Evolutionary conservation across 2,888 invertebrate genomes (phyloP), one percentile per base, ranked within the genome.

Genomic region (Eutolmus rufibarbis): DNA sequence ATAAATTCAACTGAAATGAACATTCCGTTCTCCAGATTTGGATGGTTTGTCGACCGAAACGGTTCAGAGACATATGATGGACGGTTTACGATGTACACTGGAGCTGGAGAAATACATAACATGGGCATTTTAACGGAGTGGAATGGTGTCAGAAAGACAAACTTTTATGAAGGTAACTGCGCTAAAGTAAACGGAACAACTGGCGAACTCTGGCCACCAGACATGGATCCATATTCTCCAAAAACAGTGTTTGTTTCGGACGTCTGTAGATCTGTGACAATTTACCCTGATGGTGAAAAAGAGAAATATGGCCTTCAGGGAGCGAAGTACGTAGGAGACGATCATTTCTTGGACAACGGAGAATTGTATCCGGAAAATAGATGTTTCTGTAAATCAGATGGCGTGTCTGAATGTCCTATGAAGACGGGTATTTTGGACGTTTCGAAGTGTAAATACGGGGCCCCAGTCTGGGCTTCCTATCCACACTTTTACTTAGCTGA

Each of bases 1-100:
- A 96, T 57, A 92, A 95, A 89, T 90, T 95, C 34, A 92, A 79
- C 91, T 0, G 89, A 89, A 88, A 91, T 92, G 46, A 89, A 93
- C 1, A 94, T 97, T 89, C 96, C 96, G 0, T 96, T 94, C 90
- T 95, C 94, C 46, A 96, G 94, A 90, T 98, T 98, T 92, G 98
- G 96, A 12, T 97, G 97, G 96, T 97, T 98, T 91, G 94, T 92
- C 9, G 93, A 97, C 96, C 95, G 97, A 89, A 97, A 97, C 91
- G 94, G 93, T 40, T 96, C 96, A 0, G 91, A 94, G 46, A 94
- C 94, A 0, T 97, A 94, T 90, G 97, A 97, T 91, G 97, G 97
- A 0, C 93, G 94, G 0, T 97, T 96, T 91, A 95, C 95, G 86
- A 96, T 97, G 94, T 94, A 95, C 89, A 96, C 96, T 0, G 98